Evolutionary conservation across 2,797 vertebrate genomes (phyloP).

Genomic region (Rhynchonycteris naso): DNA sequence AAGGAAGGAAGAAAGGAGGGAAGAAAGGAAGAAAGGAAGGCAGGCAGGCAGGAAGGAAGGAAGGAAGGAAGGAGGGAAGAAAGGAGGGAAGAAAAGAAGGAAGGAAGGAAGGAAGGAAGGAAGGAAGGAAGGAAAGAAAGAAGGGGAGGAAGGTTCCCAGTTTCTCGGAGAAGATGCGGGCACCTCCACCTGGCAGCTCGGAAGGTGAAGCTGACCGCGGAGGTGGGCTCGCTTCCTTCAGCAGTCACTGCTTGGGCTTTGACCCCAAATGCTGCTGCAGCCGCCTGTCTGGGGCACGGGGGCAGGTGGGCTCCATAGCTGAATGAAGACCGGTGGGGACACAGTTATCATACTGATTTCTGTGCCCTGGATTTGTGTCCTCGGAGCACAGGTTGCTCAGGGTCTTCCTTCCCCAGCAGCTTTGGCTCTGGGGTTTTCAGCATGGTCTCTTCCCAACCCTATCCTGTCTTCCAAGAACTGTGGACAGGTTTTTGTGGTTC

Average conservation of each 20-base stretch:
- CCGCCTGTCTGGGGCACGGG: background rate
- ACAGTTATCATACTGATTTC: background rate
- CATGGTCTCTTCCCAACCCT: background rate
- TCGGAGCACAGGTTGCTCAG: background rate
- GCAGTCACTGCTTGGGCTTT: background rate
- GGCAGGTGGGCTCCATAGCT: fast-evolving
- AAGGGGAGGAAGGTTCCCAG: background rate
- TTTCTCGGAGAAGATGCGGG: background rate
- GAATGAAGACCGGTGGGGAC: fast-evolving
- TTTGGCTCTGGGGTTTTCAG: background rate
- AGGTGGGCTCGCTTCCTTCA: background rate
- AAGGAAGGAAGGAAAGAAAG: no score
- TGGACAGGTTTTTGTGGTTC: background rate
- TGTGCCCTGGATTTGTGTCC: background rate
- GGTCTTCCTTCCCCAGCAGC: background rate
- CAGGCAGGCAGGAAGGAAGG: background rate
- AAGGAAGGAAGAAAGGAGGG: background rate
- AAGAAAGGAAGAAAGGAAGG: background rate
- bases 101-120: background rate
- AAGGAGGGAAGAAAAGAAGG: no score
- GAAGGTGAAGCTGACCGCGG: fast-evolving
- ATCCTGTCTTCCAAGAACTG: background rate
- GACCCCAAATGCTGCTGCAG: background rate
- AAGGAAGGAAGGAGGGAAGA: background rate
- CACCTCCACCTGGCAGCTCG: background rate